These are phyloP conservation scores for Lingula anatina DNA, from an alignment of 2,888 invertebrate species.

Conservation along the genomic window DNA sequence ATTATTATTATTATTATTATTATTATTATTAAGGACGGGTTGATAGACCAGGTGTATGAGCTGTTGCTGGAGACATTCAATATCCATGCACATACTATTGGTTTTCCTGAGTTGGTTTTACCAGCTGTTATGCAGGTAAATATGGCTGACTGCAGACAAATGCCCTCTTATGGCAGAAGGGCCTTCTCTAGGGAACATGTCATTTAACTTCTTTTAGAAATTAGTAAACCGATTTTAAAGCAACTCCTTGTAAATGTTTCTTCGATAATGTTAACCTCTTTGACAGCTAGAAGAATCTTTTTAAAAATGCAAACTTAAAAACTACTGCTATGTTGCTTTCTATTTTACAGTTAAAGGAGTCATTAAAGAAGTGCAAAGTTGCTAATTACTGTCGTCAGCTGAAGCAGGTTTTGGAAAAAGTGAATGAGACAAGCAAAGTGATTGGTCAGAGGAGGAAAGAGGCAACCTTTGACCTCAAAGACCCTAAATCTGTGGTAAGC, in stretches of 20 bases:
- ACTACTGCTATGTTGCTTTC: neutral
- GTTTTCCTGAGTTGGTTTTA: constrained; percentile 78
- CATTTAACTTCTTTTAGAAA: neutral
- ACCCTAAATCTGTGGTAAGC: constrained; percentile 62
- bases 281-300: too few relatives aligned
- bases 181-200: neutral
- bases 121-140: constrained; percentile 68
- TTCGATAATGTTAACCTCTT: too few relatives aligned
- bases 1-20: too few relatives aligned
- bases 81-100: constrained; percentile 68
- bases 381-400: constrained; percentile 78
- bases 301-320: neutral
- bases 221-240: neutral
- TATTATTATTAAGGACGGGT: constrained; percentile 73
- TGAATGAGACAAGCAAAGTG: constrained; percentile 73
- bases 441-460: constrained; percentile 72
- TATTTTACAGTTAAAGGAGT: constrained; percentile 77
- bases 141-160: too few relatives aligned
- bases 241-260: too few relatives aligned
- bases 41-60: constrained; percentile 75
- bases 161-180: too few relatives aligned
- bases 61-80: constrained; percentile 71
- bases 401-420: constrained; percentile 79
- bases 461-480: constrained; percentile 65
- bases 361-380: constrained; percentile 74